phyloP scores from a whole-genome alignment of 2,888 invertebrate species.

The Melanophora roralis region DNA sequence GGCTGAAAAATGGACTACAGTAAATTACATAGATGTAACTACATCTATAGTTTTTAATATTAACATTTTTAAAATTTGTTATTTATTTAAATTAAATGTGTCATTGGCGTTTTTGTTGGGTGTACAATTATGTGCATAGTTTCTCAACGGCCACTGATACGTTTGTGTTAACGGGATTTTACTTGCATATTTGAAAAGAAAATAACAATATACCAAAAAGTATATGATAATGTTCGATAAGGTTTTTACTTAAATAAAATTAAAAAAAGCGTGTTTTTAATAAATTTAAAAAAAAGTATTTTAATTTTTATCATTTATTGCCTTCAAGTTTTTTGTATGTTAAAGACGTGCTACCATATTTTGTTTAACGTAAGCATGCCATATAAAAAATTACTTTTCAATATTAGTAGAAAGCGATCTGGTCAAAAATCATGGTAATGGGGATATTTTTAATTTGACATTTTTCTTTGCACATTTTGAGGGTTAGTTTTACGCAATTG shows the following conservation, averaged over 20 bases:
- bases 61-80: background rate
- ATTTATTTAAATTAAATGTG: background rate
- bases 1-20: background rate
- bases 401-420: background rate
- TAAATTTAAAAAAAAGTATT: conserved; percentile 11
- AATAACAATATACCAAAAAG: background rate
- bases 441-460: conserved; percentile 61
- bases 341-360: conserved; percentile 28
- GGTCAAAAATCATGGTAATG: conserved; percentile 10
- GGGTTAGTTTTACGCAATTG: conserved; percentile 76
- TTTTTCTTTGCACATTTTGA: conserved; percentile 62
- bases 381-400: conserved; percentile 26
- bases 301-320: conserved; percentile 41
- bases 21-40: no score
- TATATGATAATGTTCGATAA: no score
- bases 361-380: background rate
- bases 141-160: conserved; percentile 47
- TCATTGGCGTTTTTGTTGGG: background rate
- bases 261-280: no score
- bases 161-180: conserved; percentile 49
- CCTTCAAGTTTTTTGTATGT: conserved; percentile 42
- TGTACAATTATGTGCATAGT: background rate
- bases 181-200: background rate
- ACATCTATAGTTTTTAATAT: no score
- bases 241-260: no score